phyloP scores from a whole-genome alignment of 64 coral and sea anemone species.

The Montipora capricornis region DNA sequence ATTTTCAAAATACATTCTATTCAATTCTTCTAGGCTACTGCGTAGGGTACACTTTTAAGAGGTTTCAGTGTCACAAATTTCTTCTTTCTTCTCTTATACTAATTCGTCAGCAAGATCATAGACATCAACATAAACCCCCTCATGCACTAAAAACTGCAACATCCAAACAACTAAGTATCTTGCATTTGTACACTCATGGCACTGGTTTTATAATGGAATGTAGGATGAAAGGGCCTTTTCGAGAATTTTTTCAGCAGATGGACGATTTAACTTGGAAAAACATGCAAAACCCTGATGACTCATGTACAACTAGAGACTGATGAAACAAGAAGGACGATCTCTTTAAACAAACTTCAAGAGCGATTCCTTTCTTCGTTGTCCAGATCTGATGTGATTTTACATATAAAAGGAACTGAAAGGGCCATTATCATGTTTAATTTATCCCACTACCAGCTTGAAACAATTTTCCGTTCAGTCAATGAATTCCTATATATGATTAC shows the following conservation, averaged over 20 bases:
- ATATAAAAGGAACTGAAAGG: constrained; percentile 48
- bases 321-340: not conserved
- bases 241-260: not conserved
- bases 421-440: constrained; percentile 20
- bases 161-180: too few relatives aligned
- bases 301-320: constrained; percentile 33
- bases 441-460: constrained; percentile 39
- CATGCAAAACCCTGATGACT: constrained; percentile 44
- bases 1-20: too few relatives aligned
- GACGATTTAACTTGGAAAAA: constrained; percentile 25
- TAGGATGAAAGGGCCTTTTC: too few relatives aligned
- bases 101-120: too few relatives aligned
- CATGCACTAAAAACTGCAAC: too few relatives aligned
- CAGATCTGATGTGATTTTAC: not conserved
- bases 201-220: too few relatives aligned
- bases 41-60: too few relatives aligned
- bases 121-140: too few relatives aligned
- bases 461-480: constrained; percentile 44
- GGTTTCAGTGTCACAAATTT: too few relatives aligned
- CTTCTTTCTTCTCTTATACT: too few relatives aligned
- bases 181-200: too few relatives aligned
- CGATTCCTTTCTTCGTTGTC: constrained; percentile 13
- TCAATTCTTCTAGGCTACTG: too few relatives aligned
- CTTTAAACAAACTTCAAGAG: constrained; percentile 32
- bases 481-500: constrained; percentile 37